Evolutionary conservation across 2,113 vertebrate species (phyloP).

Genomic region (Potamarius usumacintae): DNA sequence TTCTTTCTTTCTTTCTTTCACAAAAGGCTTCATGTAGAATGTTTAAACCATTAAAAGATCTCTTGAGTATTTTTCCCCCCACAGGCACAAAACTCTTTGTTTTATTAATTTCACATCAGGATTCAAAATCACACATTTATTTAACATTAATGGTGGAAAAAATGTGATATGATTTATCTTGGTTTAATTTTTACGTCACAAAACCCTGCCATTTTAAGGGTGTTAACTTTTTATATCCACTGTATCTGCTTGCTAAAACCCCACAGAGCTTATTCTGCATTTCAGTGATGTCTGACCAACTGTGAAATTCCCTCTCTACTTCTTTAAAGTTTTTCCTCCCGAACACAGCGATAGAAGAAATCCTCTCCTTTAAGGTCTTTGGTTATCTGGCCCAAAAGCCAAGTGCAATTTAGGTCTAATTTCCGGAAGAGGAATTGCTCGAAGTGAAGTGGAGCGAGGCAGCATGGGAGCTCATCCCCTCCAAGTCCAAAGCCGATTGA

Average conservation of each 20-base stretch:
- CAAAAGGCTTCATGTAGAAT: not conserved
- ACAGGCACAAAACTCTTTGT: not conserved
- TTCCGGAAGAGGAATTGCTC: conserved; percentile 41
- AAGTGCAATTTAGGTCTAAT: conserved; percentile 48
- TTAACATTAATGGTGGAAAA: not conserved
- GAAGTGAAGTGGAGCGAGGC: conserved; percentile 43
- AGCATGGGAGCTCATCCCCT: not conserved
- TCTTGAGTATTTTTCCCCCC: not conserved
- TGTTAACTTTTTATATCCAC: not conserved
- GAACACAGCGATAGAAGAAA: conserved; percentile 39
- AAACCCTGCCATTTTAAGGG: not conserved
- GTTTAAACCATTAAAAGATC: not conserved
- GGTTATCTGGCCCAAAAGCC: conserved; percentile 48
- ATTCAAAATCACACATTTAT: not conserved
- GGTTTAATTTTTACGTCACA: not conserved
- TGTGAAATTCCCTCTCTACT: conserved; percentile 51
- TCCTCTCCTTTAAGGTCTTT: conserved; percentile 22
- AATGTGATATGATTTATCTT: not conserved
- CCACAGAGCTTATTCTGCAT: not conserved
- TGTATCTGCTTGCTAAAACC: not conserved
- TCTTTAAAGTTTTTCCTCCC: conserved; percentile 26
- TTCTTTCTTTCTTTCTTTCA: not conserved
- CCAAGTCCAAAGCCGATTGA: conserved; percentile 33
- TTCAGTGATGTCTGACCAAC: conserved; percentile 39
- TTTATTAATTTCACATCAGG: not conserved